Evolutionary conservation across 2,888 invertebrate species (phyloP), one percentile per base, ranked within the genome.

Genomic region (Drosophila diplacantha): DNA sequence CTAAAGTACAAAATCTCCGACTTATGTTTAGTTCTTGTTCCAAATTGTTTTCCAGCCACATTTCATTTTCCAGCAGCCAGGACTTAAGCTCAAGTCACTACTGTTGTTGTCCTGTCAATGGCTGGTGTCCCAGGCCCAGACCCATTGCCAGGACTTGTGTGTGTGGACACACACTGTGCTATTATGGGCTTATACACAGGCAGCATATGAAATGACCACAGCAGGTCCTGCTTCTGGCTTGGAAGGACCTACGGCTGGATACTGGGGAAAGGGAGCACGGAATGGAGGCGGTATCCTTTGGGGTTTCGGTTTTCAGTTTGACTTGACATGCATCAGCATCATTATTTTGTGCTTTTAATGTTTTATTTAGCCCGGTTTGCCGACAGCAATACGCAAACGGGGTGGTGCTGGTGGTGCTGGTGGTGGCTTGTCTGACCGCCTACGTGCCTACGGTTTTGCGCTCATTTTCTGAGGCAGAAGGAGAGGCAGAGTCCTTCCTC

Each of bases 311-410:
- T 77, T 76, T 75, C 75, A 78, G 76, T 78, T 78, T 76, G 77
- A 72, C 77, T 79, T 77, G 77, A 79, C 77, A 79, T 78, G 79
- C 79, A 78, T 78, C 77, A 78, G 77, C 77, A 78, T 78, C 79
- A 78, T 78, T 78, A 78, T 78, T 79, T 78, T 79, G 79, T 76
- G 79, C 79, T 76, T 78, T 78, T 78, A 78, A 78, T 78, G 79
- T 78, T 78, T 79, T 78, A 78, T 78, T 78, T 79, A 76, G 79
- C 73, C 69, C 50, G 68, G 64, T 66, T 68, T 79, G 76, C 79
- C 77, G 73, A 69, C 79, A 73, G 76, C 74, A 64, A 74, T 72
- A 75, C 60, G 75, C 72, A 55, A 29, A 24, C n/a, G 22, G 31
- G 31, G 20, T 34, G 46, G 34, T 31, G 52, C 24, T 16, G 35